Conservation (phyloP, 2,797 vertebrate genomes). For the Tangara arthus region DNA sequence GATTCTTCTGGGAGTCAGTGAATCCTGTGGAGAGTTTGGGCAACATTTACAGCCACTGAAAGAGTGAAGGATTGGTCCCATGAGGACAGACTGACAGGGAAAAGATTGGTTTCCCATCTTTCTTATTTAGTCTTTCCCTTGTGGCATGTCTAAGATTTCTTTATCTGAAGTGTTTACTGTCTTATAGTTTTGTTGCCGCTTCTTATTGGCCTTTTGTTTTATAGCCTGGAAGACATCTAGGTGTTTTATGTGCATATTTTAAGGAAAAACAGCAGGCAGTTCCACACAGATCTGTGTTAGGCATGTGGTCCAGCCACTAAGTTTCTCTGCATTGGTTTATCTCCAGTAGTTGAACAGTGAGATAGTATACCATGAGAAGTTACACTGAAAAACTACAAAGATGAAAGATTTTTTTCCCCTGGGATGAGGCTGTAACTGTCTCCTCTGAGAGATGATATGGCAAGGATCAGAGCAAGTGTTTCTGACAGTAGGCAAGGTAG, state of each 20-base stretch:
- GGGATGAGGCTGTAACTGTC: background rate
- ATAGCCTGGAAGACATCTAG: background rate
- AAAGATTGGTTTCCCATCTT: background rate
- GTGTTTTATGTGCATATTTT: constrained; percentile 7
- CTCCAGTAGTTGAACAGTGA: background rate
- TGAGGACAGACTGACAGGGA: background rate
- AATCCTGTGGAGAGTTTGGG: background rate
- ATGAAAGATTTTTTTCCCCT: background rate
- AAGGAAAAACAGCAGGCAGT: background rate
- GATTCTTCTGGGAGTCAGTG: background rate
- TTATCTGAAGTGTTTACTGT: constrained; percentile 7
- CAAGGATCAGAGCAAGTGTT: background rate
- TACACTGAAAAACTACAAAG: background rate
- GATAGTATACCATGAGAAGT: background rate
- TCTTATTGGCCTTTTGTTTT: background rate
- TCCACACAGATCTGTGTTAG: background rate
- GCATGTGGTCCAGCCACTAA: background rate
- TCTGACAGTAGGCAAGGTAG: background rate
- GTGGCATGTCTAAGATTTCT: constrained; percentile 6
- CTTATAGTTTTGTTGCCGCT: background rate
- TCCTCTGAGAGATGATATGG: background rate
- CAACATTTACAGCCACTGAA: background rate
- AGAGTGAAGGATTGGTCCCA: constrained; percentile 1
- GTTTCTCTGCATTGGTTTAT: background rate
- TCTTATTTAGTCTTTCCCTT: constrained; percentile 15